Base-by-base conservation (phyloP, 2,888 invertebrate genomes). In the Tachina grossa region DNA sequence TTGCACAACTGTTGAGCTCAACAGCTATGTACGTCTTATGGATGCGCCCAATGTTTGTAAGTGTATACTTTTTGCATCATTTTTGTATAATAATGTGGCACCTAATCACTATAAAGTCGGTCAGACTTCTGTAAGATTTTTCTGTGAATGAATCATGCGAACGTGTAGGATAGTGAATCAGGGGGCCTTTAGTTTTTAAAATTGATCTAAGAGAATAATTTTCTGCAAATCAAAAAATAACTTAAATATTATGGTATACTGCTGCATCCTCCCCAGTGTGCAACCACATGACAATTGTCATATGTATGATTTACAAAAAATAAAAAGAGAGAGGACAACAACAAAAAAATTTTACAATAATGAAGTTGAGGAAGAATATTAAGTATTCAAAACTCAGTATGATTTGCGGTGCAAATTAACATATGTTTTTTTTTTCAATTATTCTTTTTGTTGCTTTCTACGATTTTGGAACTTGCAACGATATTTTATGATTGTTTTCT, bases 321-420 rank as follows among this genome's bases (percentile, higher is more conserved):
- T 16, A 51, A 49, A 59, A 43, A 63, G 31, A 65, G 71, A 83
- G 72, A 78, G 79, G 71, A 47, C 55, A 47, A n/a, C 63, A 71
- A n/a, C n/a, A 57, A 65, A 65, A 57, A 59, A 66, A 8, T 31
- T 83, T 72, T 66, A 51, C 66, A 83, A 78, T 83, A 83, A 83
- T 74, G 72, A 83, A 83, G 83, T 53, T 31, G 31, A 31, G 61
- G 45, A 72, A 69, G 63, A 69, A 83, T 83, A 78, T 83, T 77
- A 78, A 83, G 66, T 83, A 83, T 83, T 78, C 72, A 78, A 78
- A 83, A 55, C 59, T 61, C 66, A 68, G 59, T 78, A 83, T 74
- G 83, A 78, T 53, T 83, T 83, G 83, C 83, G 77, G 83, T 74
- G 83, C 77, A 83, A 83, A 83, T 83, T 78, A 83, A 83, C 83